Percentiles rank a stretch among this genome's conserved stretches.
Evolutionary conservation across 2,888 invertebrate genomes (phyloP).

Genomic region (Tuta absoluta): DNA sequence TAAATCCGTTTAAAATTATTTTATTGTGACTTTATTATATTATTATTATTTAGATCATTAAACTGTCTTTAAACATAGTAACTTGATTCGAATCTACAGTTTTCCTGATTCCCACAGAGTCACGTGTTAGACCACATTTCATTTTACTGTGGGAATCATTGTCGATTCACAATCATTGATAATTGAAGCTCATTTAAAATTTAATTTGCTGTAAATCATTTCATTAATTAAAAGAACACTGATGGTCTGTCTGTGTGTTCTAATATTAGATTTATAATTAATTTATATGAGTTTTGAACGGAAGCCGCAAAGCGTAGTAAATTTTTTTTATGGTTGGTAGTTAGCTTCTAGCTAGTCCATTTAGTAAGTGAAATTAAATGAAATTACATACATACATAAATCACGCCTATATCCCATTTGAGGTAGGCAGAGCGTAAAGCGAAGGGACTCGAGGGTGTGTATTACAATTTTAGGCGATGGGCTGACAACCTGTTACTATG

Average conservation of each 20-base stretch:
- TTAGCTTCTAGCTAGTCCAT: too few species aligned
- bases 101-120: conserved; percentile 6
- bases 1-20: too few species aligned
- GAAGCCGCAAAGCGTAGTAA: not conserved
- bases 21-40: too few species aligned
- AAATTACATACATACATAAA: too few species aligned
- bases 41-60: too few species aligned
- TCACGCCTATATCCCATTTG: too few species aligned
- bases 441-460: too few species aligned
- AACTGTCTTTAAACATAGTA: too few species aligned
- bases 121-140: not conserved
- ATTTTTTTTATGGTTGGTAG: not conserved
- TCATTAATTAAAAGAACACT: not conserved
- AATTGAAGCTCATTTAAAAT: conserved; percentile 1
- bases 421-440: too few species aligned
- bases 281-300: not conserved
- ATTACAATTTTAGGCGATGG: too few species aligned
- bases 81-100: not conserved
- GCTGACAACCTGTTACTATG: too few species aligned
- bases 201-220: conserved; percentile 1
- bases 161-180: not conserved
- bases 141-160: conserved; percentile 4
- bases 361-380: too few species aligned
- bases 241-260: not conserved
- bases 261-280: not conserved